A percentile compares a stretch with the other conserved stretches of the same genome.
These are phyloP conservation scores for Myiozetetes cayanensis DNA, from an alignment of 2,113 vertebrate species.

Conservation along the genomic window DNA sequence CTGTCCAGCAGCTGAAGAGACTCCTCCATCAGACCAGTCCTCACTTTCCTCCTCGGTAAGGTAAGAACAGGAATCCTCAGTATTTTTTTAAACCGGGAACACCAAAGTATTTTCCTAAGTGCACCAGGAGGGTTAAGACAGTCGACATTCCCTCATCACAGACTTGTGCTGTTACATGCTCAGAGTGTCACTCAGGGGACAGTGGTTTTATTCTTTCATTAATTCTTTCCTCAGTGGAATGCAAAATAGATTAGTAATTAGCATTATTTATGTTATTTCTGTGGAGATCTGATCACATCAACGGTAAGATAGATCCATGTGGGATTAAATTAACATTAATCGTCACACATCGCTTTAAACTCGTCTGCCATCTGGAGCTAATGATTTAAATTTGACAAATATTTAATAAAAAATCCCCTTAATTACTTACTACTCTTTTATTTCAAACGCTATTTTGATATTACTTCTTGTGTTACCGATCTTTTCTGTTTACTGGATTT, in stretches of 20 bases:
- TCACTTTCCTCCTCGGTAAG: neutral
- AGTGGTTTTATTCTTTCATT: neutral
- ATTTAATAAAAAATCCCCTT: neutral
- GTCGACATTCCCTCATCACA: fast-evolving
- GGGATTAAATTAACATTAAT: neutral
- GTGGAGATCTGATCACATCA: neutral
- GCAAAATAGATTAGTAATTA: neutral
- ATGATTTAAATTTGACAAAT: neutral
- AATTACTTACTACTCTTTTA: neutral
- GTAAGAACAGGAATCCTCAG: neutral
- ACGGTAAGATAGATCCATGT: neutral
- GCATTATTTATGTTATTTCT: neutral
- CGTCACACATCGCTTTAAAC: neutral
- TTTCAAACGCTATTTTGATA: neutral
- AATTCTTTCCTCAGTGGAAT: neutral
- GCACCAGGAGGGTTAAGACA: neutral
- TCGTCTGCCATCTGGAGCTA: neutral
- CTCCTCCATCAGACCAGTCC: fast-evolving
- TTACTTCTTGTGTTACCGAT: neutral
- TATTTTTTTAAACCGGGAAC: neutral
- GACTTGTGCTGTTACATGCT: neutral
- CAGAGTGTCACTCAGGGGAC: neutral
- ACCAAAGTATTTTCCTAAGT: neutral
- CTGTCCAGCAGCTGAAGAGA: neutral
- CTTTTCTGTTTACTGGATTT: neutral